Base-by-base conservation (phyloP, 2,888 invertebrate species). In the Amblyjoppa fuscipennis region DNA sequence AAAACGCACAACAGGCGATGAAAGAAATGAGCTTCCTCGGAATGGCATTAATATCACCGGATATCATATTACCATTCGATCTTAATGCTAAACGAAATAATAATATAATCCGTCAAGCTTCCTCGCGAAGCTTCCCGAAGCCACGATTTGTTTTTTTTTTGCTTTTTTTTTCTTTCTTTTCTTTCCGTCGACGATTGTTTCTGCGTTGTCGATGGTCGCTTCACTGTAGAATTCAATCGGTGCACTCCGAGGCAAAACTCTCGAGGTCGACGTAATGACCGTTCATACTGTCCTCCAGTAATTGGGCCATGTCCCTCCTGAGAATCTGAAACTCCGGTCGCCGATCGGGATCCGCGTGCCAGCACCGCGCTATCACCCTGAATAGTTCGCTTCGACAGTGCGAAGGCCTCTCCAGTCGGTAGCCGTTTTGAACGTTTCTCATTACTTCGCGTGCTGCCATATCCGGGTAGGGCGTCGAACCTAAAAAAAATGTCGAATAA, bases 391-490 rank as follows among this genome's bases (percentile, higher is more conserved):
- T 96, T 89, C 96, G 96, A 94, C 97, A 97, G 94, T 98, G 97
- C 80, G 96, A 96, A 0, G 98, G 98, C 75, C 97, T 95, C 91
- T 97, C 97, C 81, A 98, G 96, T 0, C 97, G 95, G 92, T 97
- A 96, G 34, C 98, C 98, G 89, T 96, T 96, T 31, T 97, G 96
- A 70, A 98, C 97, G 53, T 96, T 96, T 9, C 97, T 95, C 93
- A 98, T 96, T n/a, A 98, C 98, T 92, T 98, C 97, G 11, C 97
- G 96, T 0, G 97, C 97, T 0, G 97, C 96, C 96, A 98, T 96
- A 83, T 97, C 96, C n/a, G 97, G 97, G 94, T 98, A 98, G 3
- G 98, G 98, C 91, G 97, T 97, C 73, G 97, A 97, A 80, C 98
- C 98, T 98, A 94, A 11, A 93, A 11, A 93, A 84, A 77, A 71